Evolutionary conservation across 2,113 vertebrate species (phyloP), one percentile per base, ranked within the genome.

Genomic region (Equus przewalskii): DNA sequence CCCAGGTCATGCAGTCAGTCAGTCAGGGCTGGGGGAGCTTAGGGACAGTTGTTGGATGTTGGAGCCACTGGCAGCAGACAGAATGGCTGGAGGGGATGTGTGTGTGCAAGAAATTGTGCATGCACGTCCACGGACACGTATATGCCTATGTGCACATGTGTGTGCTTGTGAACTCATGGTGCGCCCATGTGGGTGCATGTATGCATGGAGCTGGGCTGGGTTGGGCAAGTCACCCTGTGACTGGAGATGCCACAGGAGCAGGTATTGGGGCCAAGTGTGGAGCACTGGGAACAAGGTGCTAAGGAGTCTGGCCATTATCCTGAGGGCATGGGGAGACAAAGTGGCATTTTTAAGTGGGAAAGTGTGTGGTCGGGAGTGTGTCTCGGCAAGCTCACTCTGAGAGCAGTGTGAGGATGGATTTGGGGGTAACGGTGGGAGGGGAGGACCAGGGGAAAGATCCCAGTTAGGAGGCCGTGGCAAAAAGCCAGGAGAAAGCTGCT

Each of bases 261-360:
- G 60, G 41, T 22, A 0, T 1, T n/a, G n/a, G 83, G 14, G 28
- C 41, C 41, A 6, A 4, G 9, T 9, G 46, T 72, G 73, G 60
- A 11, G 24, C n/a, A 2, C 49, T 0, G 2, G 46, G 28, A 7
- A 7, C 16, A 0, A 9, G 0, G 14, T 4, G 9, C 16, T 12
- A 1, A 46, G 46, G 41, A 64, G 30, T n/a, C 76, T 33, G 28
- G 82, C 26, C 3, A 0, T 33, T 14, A 64, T 49, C 64, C 58
- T 16, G 51, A 9, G 54, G 65, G 24, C 41, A 4, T 4, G 24
- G 26, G 56, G 54, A 64, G 78, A 28, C 44, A 28, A 0, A 12
- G n/a, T 10, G 36, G 18, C 86, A 18, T 1, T 26, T 85, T 46
- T 49, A 2, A 51, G 18, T 28, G 44, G 51, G 33, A 33, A 75